These are phyloP conservation scores for Himantopus leucocephalus DNA, from an alignment of 2,113 vertebrate species.

Conservation along the genomic window DNA sequence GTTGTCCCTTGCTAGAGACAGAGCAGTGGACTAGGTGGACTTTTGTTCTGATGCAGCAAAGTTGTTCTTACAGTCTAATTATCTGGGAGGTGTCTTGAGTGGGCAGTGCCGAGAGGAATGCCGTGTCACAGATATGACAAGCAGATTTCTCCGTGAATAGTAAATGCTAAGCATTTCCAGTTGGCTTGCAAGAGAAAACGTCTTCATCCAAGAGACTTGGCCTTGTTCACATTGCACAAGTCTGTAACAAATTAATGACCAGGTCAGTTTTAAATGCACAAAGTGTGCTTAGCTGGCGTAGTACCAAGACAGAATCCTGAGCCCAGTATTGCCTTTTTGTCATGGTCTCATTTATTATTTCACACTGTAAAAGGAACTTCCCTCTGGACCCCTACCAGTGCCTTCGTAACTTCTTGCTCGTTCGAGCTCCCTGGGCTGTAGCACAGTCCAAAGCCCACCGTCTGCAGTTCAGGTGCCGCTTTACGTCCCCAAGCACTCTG, in stretches of 20 bases:
- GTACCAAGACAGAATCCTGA: background rate
- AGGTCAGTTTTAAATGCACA: slow-evolving; percentile 43
- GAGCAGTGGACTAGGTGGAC: background rate
- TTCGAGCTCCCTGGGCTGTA: background rate
- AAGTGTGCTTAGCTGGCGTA: slow-evolving; percentile 1
- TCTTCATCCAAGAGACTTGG: slow-evolving; percentile 55
- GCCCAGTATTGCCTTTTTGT: slow-evolving; percentile 42
- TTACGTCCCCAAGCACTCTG: background rate
- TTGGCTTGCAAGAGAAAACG: slow-evolving; percentile 25
- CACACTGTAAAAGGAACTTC: slow-evolving; percentile 4
- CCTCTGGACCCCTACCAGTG: background rate
- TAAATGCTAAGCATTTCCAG: slow-evolving; percentile 24
- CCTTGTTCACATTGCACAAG: slow-evolving; percentile 25
- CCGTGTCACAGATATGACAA: background rate
- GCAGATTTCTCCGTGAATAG: background rate
- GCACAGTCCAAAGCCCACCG: background rate
- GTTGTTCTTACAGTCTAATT: background rate
- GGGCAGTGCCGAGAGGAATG: background rate
- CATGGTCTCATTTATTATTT: slow-evolving; percentile 35
- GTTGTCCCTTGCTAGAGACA: background rate
- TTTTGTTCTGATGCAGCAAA: background rate
- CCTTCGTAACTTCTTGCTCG: background rate
- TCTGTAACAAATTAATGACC: slow-evolving; percentile 60
- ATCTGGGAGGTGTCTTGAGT: background rate
- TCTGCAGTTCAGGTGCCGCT: background rate